Percentiles rank a stretch among this genome's conserved stretches.
These are phyloP conservation scores for Mustelus asterias DNA, from an alignment of 2,113 vertebrate species.

Conservation along the genomic window DNA sequence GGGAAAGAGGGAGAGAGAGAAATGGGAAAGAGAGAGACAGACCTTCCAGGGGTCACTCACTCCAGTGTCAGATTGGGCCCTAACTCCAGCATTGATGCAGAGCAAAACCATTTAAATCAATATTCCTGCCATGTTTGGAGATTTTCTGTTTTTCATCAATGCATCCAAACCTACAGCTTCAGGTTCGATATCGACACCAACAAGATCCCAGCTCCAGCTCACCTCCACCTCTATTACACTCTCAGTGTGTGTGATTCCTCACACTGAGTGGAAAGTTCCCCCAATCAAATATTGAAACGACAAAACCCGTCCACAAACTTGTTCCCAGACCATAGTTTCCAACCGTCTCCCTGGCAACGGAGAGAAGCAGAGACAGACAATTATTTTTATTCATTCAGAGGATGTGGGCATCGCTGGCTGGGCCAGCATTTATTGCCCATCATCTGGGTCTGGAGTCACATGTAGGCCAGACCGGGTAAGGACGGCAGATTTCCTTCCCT, in stretches of 20 bases:
- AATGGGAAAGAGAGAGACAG: no score
- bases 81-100: neutral
- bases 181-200: neutral
- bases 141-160: no score
- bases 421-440: no score
- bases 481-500: no score
- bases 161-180: neutral
- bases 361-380: neutral
- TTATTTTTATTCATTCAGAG: neutral
- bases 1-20: no score
- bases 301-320: neutral
- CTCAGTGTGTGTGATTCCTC: neutral
- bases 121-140: no score
- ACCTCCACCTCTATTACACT: neutral
- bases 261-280: neutral
- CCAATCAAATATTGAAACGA: neutral
- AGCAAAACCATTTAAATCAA: neutral
- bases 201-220: neutral
- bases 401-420: no score
- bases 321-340: neutral
- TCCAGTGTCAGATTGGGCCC: neutral
- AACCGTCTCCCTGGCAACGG: neutral
- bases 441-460: no score
- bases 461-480: no score
- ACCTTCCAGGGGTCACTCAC: neutral